phyloP scores from a whole-genome alignment of 2,797 vertebrate genomes.

The Molossus molossus region DNA sequence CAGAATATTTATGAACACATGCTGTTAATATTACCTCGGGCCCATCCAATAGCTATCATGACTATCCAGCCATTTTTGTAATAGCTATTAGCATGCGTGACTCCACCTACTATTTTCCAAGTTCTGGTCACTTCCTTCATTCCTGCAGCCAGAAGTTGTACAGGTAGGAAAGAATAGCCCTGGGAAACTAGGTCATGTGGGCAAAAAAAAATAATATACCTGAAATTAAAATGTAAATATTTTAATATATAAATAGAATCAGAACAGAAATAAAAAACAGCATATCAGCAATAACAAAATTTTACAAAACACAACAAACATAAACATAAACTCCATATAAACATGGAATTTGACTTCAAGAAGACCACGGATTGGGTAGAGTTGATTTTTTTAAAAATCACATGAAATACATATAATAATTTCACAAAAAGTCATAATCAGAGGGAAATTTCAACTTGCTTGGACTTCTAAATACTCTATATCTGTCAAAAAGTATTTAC shows the following conservation, averaged over 20 bases:
- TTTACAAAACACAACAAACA: constrained; percentile 57
- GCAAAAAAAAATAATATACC: constrained; percentile 98
- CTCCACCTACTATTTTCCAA: constrained; percentile 96
- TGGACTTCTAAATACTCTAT: constrained; percentile 32
- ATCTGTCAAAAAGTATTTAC: constrained; percentile 7
- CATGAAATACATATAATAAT: constrained; percentile 28
- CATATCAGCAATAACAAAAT: constrained; percentile 53
- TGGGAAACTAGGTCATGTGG: constrained; percentile 94
- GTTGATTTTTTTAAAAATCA: not conserved
- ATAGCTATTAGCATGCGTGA: constrained; percentile 93
- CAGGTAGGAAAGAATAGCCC: constrained; percentile 91
- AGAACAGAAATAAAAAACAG: constrained; percentile 66
- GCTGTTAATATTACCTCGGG: constrained; percentile 93
- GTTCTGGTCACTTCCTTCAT: constrained; percentile 99
- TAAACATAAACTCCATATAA: constrained; percentile 33
- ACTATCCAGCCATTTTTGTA: constrained; percentile 95
- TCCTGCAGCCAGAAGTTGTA: constrained; percentile 93
- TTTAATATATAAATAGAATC: constrained; percentile 72
- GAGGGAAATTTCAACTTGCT: not conserved
- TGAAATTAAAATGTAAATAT: constrained; percentile 88
- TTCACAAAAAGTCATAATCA: constrained; percentile 26
- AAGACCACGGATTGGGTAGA: not conserved
- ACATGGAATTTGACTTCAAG: constrained; percentile 26
- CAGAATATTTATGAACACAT: constrained; percentile 64
- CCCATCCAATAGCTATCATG: constrained; percentile 97